Conservation (phyloP, 2,888 invertebrate species). For the Protula sp. region DNA sequence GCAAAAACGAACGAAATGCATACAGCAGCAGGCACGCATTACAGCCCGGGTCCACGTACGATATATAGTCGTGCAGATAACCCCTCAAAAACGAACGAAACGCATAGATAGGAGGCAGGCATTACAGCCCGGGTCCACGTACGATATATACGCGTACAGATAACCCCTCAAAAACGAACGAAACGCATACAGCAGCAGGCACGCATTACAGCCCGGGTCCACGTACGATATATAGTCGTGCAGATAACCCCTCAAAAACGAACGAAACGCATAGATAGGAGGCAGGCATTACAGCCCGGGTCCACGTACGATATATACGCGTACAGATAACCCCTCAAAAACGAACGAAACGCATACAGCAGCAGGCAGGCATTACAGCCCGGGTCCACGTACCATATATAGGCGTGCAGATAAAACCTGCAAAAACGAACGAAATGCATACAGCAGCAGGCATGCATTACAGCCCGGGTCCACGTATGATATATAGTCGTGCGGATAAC, state of each 20-base stretch:
- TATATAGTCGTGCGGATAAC: conserved; percentile 92
- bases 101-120: conserved; percentile 87
- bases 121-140: conserved; percentile 88
- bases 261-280: too few species aligned
- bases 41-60: conserved; percentile 90
- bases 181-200: conserved; percentile 78
- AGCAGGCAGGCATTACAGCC: conserved; percentile 89
- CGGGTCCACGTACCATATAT: conserved; percentile 92
- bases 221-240: conserved; percentile 96
- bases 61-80: conserved; percentile 93
- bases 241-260: conserved; percentile 81
- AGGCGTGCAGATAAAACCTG: conserved; percentile 92
- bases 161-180: conserved; percentile 76
- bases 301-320: conserved; percentile 95
- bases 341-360: too few species aligned
- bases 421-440: too few species aligned
- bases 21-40: conserved; percentile 83
- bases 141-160: conserved; percentile 93
- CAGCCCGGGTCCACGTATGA: conserved; percentile 93
- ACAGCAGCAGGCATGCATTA: conserved; percentile 81
- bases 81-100: conserved; percentile 81
- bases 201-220: conserved; percentile 88
- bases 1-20: too few species aligned
- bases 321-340: conserved; percentile 81
- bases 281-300: conserved; percentile 88